Evolutionary conservation across 2,113 vertebrate genomes (phyloP).

Genomic region (Morone saxatilis): DNA sequence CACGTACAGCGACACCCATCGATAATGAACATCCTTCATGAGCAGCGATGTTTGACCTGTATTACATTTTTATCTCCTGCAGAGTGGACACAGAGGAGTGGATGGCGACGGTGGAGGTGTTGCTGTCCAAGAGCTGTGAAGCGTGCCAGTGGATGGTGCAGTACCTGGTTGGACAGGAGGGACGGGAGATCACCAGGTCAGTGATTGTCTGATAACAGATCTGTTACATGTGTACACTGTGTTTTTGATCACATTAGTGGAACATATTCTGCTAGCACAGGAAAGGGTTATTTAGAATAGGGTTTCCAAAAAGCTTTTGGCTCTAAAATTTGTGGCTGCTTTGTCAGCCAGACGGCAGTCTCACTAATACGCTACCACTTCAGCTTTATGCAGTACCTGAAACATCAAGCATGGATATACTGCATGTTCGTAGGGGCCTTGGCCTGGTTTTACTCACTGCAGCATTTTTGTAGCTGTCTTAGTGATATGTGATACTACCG

Average conservation of each 20-base stretch:
- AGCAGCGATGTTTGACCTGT: neutral
- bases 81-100: slow-evolving; percentile 99
- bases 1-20: no score
- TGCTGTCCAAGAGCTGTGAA: slow-evolving; percentile 95
- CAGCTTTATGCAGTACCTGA: neutral
- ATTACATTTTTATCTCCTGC: slow-evolving; percentile 32
- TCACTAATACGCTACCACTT: neutral
- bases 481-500: slow-evolving; percentile 46
- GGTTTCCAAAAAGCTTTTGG: no score
- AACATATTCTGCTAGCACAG: no score
- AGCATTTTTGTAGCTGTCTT: slow-evolving; percentile 52
- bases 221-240: neutral
- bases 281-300: no score
- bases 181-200: slow-evolving; percentile 95
- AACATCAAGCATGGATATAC: neutral
- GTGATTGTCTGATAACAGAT: slow-evolving; percentile 34
- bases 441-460: slow-evolving; percentile 41
- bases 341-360: no score
- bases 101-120: slow-evolving; percentile 95
- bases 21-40: neutral
- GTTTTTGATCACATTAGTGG: neutral
- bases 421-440: neutral
- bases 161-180: slow-evolving; percentile 93
- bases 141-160: slow-evolving; percentile 98
- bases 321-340: neutral